Base-by-base conservation (phyloP, 64 coral and sea anemone species). In the Montipora capricornis region DNA sequence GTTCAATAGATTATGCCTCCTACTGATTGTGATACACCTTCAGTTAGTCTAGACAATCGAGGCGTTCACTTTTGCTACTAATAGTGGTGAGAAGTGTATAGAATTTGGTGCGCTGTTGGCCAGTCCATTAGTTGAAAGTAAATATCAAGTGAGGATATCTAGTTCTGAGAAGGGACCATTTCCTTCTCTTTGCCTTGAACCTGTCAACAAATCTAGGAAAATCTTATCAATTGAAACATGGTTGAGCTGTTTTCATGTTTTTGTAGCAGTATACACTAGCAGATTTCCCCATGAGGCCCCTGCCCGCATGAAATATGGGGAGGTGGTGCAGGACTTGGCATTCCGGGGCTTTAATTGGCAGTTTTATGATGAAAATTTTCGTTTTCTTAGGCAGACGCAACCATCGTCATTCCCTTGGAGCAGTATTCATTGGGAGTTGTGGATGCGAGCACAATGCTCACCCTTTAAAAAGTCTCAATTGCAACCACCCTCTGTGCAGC, bases 281-380 rank as follows among this genome's bases (percentile, higher is more conserved):
- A 6, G 73, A 22, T 75, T 22, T 75, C 51, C 51, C 51, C 51
- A 53, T 53, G 51, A 53, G 51, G 51, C 51, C 51, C 51, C 51
- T 1, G 51, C 51, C 51, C 51, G 0, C 51, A 53, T 53, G 51
- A 53, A 53, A 53, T 53, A 53, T 53, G 51, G 51, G 73, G n/a
- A 44, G 73, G 73, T 22, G 22, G 22, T 22, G 22, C 22, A 22
- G 22, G 22, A 75, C n/a, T 2, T 75, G 37, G 73, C 73, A 22
- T 26, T 19, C 47, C 4, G 0, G 48, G 79, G 79, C 22, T 17
- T 13, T 81, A 49, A 81, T 49, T 81, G 79, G 79, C 49, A 7
- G 5, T 81, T 47, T 52, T 81, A 81, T 6, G 79, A 44, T 81
- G 79, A 81, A 52, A 81, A 81, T 49, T 81, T 81, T 81, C 11